Base-by-base conservation (phyloP, 2,888 invertebrate genomes). In the Tridacna gigas region DNA sequence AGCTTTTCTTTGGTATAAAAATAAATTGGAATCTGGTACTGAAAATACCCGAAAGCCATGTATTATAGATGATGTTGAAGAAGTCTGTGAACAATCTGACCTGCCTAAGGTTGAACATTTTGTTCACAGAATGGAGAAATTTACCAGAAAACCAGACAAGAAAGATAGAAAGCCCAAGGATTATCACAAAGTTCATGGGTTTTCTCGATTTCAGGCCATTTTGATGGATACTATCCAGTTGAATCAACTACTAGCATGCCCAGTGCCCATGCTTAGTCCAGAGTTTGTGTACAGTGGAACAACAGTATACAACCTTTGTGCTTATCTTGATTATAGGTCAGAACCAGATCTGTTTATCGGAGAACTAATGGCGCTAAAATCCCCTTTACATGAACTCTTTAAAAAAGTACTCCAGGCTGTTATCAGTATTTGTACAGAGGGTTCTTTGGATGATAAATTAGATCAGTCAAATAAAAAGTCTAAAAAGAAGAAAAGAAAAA, bases 181-280 rank as follows among this genome's bases (percentile, higher is more conserved):
- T 51, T 81, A 84, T 45, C 63, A 66, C 15, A 80, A 88, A 9
- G 79, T 90, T 18, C 95, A 95, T 86, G 92, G 90, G 25, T 93
- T 93, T 67, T 90, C 93, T 20, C 94, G 95, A 88, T 92, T 94
- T 67, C 95, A 95, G 79, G 86, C 94, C 0, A 93, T 93, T 71
- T 83, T 93, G 15, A 79, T 91, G 4, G 91, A 92, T 48, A 75
- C 89, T 0, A 77, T 90, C 18, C 89, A 92, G 77, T 82, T 95
- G n/a, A 94, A 94, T 88, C 90, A 92, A 71, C 82, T 95, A 25
- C 86, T 95, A 12, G 78, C 76, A n/a, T 82, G 74, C 26, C 93
- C 94, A 0, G 81, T 93, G 3, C 74, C 71, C 12, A 74, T 74
- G 45, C 84, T 89, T 0, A 80, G 88, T 61, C 91, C 91, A 26